These are phyloP conservation scores for Papilio protenor DNA, from an alignment of 2,888 invertebrate genomes.

Conservation along the genomic window DNA sequence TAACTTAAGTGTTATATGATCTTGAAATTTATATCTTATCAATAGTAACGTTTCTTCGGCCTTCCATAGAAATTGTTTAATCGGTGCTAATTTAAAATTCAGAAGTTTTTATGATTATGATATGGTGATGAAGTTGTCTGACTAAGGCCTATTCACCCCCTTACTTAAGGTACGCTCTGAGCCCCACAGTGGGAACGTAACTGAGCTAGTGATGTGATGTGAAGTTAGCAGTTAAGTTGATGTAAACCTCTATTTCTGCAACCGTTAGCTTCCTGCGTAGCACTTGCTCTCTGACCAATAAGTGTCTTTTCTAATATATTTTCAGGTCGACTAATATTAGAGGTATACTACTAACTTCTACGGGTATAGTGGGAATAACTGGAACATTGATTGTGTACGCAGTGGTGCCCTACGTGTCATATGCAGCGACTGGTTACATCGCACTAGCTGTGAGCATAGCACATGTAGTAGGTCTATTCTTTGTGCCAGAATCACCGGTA, in stretches of 20 bases:
- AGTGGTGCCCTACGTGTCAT: conserved; percentile 59
- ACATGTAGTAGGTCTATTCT: conserved; percentile 52
- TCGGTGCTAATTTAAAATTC: neutral
- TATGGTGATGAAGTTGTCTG: no score
- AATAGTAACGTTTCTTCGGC: neutral
- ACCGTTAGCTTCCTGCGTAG: no score
- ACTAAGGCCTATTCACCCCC: no score
- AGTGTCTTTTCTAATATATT: neutral
- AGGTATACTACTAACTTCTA: conserved; percentile 58
- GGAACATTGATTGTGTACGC: conserved; percentile 58
- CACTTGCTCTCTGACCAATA: neutral
- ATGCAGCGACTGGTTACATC: conserved; percentile 55
- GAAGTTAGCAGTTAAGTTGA: no score
- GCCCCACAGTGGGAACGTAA: no score
- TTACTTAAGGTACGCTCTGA: no score
- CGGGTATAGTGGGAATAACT: conserved; percentile 54
- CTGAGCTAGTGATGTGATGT: no score
- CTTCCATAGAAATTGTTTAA: neutral
- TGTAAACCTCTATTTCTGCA: no score
- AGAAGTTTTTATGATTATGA: no score
- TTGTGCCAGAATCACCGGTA: conserved; percentile 61
- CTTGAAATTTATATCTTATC: conserved; percentile 22
- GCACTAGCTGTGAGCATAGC: conserved; percentile 52
- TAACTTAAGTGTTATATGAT: conserved; percentile 7
- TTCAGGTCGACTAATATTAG: conserved; percentile 54